A percentile compares a stretch with the other conserved stretches of the same genome.
These are phyloP conservation scores for Lochmaea capreae DNA, from an alignment of 2,888 invertebrate species.

Conservation along the genomic window DNA sequence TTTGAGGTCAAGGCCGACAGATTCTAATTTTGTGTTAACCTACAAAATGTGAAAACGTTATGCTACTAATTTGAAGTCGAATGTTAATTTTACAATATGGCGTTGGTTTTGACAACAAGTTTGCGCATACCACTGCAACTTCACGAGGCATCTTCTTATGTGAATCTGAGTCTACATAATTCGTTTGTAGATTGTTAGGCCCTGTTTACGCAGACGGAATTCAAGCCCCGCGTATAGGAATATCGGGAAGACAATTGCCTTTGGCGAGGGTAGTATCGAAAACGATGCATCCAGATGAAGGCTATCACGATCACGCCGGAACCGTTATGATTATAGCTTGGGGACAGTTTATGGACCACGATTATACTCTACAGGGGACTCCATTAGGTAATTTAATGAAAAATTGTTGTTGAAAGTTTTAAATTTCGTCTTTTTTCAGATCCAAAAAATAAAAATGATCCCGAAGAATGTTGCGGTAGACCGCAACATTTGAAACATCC, in stretches of 20 bases:
- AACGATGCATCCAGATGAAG: conserved; percentile 92
- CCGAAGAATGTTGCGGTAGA: conserved; percentile 89
- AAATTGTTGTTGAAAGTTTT: background rate
- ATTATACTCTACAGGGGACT: conserved; percentile 89
- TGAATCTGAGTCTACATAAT: too few species aligned
- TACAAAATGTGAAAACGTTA: too few species aligned
- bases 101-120: too few species aligned
- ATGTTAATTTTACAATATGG: too few species aligned
- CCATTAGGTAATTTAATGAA: conserved; percentile 76
- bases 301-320: conserved; percentile 93
- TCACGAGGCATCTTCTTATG: too few species aligned
- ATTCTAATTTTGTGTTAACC: too few species aligned
- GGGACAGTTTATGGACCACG: conserved; percentile 97
- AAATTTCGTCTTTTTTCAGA: conserved; percentile 67
- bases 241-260: conserved; percentile 82
- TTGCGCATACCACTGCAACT: too few species aligned
- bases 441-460: conserved; percentile 87
- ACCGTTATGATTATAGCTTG: conserved; percentile 94
- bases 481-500: conserved; percentile 87
- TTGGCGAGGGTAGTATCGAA: conserved; percentile 87
- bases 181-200: conserved; percentile 72
- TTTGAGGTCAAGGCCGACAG: too few species aligned
- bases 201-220: conserved; percentile 89
- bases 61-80: too few species aligned
- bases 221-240: conserved; percentile 83